Evolutionary conservation across 2,113 vertebrate genomes (phyloP), one percentile per base, ranked within the genome.

Genomic region (Dermatemys mawii): DNA sequence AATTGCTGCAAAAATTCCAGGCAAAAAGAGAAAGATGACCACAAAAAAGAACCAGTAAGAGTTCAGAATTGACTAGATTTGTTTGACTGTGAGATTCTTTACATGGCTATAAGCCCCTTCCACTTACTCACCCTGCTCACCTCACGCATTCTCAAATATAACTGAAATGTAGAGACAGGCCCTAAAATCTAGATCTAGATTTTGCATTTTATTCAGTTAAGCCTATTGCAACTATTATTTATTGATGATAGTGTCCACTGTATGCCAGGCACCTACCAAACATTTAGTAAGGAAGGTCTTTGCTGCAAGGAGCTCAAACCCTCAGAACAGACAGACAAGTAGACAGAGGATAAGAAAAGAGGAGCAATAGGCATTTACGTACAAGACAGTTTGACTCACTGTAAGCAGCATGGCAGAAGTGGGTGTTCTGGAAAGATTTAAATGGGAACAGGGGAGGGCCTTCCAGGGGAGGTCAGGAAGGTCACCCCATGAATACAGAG

Each of bases 11-110:
- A 93, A 87, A 93, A 81, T 76, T 93, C 73, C 27, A 84, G 87
- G 91, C 81, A 80, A 53, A 44, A 81, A 54, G 50, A 32, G 89
- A 54, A 54, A 38, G 91, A 93, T 78, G 17, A 46, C 97, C 53
- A 83, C 91, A 93, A 94, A 92, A 91, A 50, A 88, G 57, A 90
- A 83, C 3, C 19, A 73, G 86, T 16, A 16, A 92, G 87, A 78
- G 91, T 78, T 84, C 49, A 67, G 83, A 60, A 86, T 6, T 91
- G 38, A 79, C 35, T 49, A 51, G 4, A 70, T 92, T 83, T 86
- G 57, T 76, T 2, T 82, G 79, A 83, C 89, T 50, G 10, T 2
- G 26, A 54, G 55, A 78, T 57, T 51, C 93, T 81, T 93, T 27
- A 3, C 3, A 8, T 84, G 48, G 14, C 22, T 70, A 4, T 75